These are phyloP conservation scores for Pheosia gnoma DNA, from an alignment of 2,888 invertebrate genomes.

Conservation along the genomic window DNA sequence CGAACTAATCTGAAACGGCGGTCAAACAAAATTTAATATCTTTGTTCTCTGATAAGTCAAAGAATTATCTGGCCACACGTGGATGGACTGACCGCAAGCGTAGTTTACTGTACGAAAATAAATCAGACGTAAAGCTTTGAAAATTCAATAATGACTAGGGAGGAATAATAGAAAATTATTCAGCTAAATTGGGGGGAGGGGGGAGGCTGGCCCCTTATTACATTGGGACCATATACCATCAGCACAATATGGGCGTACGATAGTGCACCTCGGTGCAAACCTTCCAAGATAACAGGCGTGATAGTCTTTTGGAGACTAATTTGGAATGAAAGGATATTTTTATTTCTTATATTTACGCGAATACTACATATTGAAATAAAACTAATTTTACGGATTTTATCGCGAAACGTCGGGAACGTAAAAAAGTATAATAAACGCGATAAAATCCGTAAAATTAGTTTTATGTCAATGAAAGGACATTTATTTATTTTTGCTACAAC, in stretches of 20 bases:
- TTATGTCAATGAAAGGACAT: neutral
- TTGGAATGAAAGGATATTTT: neutral
- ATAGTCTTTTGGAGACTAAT: neutral
- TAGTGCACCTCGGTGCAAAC: no score
- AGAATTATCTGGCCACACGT: constrained; percentile 11
- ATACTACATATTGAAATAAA: no score
- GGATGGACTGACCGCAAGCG: constrained; percentile 11
- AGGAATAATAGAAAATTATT: neutral
- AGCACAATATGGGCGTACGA: no score
- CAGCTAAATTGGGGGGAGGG: neutral
- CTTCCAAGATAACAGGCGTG: no score
- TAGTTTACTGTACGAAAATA: constrained; percentile 11
- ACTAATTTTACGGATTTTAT: no score
- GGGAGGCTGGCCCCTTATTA: no score
- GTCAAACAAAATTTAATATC: constrained; percentile 15
- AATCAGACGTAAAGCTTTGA: constrained; percentile 11
- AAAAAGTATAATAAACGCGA: no score
- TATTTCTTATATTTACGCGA: no score
- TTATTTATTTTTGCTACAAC: neutral
- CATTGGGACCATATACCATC: no score
- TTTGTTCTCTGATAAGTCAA: constrained; percentile 10
- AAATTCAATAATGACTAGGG: constrained; percentile 2
- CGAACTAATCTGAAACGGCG: constrained; percentile 20
- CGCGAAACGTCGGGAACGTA: no score
- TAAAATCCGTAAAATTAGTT: no score